phyloP scores from a whole-genome alignment of 2,113 vertebrate genomes.

The Leucopsar rothschildi region DNA sequence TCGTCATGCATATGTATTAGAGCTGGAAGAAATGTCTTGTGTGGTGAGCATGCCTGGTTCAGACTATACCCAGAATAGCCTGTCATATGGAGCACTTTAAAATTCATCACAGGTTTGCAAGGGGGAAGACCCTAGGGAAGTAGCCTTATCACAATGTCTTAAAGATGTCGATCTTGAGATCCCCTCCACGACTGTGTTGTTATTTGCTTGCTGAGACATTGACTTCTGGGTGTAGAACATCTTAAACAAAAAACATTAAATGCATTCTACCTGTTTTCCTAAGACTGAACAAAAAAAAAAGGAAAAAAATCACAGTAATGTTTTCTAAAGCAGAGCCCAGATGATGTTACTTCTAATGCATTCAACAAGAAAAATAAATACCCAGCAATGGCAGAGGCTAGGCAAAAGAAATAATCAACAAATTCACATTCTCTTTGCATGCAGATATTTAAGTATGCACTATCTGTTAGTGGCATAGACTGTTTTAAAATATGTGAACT shows the following conservation, averaged over 20 bases:
- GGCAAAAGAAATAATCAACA: background rate
- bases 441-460: background rate
- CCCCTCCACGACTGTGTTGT: background rate
- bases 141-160: conserved; percentile 7
- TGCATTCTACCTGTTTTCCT: background rate
- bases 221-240: conserved; percentile 3
- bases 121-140: background rate
- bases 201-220: conserved; percentile 17
- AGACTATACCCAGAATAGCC: background rate
- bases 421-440: background rate
- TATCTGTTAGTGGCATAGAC: background rate
- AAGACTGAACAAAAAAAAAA: background rate
- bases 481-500: conserved; percentile 19
- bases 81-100: background rate
- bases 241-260: background rate
- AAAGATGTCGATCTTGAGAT: conserved; percentile 24
- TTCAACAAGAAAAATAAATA: conserved; percentile 1
- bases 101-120: conserved; percentile 39
- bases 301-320: background rate
- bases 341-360: background rate
- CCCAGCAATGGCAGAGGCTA: background rate
- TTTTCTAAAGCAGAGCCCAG: background rate
- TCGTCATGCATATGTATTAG: background rate
- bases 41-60: background rate
- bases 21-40: background rate